Evolutionary conservation across 1,140 invertebrate genomes (phyloP).

Genomic region (Cataglyphis hispanica): DNA sequence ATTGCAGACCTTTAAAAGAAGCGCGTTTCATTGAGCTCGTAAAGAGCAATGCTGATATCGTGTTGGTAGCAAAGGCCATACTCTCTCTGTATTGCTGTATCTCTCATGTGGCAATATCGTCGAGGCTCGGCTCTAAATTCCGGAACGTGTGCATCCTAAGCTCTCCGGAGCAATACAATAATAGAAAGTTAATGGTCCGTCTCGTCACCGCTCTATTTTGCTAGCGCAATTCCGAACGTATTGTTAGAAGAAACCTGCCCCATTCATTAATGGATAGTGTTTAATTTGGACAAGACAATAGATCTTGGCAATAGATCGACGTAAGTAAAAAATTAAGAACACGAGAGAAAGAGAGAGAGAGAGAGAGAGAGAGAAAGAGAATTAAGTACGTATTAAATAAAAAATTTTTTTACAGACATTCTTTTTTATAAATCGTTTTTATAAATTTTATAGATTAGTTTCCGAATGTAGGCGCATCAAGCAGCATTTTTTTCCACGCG

Average conservation of each 20-base stretch:
- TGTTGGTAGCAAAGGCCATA: slow-evolving; percentile 42
- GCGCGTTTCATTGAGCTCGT: slow-evolving; percentile 30
- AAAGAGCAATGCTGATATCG: slow-evolving; percentile 40
- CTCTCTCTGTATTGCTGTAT: background rate
- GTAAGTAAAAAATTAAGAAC: slow-evolving; percentile 13
- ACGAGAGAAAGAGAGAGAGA: background rate
- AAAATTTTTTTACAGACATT: background rate
- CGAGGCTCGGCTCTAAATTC: slow-evolving; percentile 52
- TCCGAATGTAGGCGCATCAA: background rate
- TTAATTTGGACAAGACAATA: slow-evolving; percentile 34
- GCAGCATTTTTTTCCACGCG: background rate
- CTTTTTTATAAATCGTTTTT: too few species aligned
- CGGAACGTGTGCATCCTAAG: slow-evolving; percentile 57
- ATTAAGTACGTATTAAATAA: background rate
- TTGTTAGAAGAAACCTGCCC: slow-evolving; percentile 53
- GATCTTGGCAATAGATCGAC: slow-evolving; percentile 25
- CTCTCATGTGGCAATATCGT: slow-evolving; percentile 49
- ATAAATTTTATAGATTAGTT: too few species aligned
- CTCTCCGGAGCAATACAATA: slow-evolving; percentile 38
- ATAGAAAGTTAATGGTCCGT: slow-evolving; percentile 63
- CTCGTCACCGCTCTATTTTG: slow-evolving; percentile 48
- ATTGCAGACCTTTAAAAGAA: slow-evolving; percentile 53
- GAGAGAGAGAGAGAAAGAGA: background rate
- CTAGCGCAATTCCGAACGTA: slow-evolving; percentile 44
- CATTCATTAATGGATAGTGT: slow-evolving; percentile 52